phyloP scores from a whole-genome alignment of 2,797 vertebrate species.

The Oryzias sinensis region DNA sequence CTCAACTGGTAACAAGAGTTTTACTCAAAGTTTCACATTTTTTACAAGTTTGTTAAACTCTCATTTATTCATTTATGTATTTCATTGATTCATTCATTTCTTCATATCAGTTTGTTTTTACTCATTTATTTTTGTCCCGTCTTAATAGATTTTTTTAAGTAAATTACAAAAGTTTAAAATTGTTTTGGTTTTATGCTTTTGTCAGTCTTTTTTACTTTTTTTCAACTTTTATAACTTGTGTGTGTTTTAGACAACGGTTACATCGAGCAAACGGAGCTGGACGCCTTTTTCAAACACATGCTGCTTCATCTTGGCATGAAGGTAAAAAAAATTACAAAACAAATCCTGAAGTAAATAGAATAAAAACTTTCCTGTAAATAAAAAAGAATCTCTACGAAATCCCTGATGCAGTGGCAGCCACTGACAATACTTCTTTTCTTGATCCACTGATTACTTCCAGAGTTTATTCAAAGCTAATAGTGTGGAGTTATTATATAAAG shows the following conservation, averaged over 20 bases:
- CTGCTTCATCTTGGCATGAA: slow-evolving; percentile 75
- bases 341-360: no score
- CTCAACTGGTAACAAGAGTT: neutral
- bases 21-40: neutral
- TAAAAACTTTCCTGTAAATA: no score
- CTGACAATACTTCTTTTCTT: no score
- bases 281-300: slow-evolving; percentile 79
- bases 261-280: slow-evolving; percentile 82
- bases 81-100: neutral
- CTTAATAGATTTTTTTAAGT: neutral
- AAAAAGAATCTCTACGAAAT: no score
- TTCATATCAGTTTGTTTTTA: neutral
- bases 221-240: neutral
- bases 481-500: no score
- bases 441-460: no score
- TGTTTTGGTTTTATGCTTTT: neutral
- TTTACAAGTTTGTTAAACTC: neutral
- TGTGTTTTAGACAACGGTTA: slow-evolving; percentile 82
- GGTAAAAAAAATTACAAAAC: slow-evolving; percentile 65
- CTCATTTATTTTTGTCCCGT: no score
- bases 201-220: neutral
- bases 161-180: no score
- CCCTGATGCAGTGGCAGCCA: no score
- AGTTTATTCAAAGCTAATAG: no score
- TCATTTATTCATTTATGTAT: neutral